phyloP scores from a whole-genome alignment of 2,113 vertebrate genomes.

The Acrocephalus arundinaceus region DNA sequence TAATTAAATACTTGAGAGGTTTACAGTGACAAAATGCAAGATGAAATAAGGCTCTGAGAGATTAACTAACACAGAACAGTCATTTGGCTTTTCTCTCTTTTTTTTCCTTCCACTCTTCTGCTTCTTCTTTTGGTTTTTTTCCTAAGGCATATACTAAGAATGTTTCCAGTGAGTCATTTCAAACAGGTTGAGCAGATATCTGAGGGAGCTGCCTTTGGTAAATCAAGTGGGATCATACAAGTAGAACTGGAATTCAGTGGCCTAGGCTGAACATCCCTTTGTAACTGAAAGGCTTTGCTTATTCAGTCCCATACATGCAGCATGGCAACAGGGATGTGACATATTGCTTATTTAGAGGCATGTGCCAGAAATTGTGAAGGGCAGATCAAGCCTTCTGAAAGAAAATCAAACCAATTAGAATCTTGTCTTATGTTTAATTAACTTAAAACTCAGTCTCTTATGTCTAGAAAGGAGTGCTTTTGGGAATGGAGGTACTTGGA shows the following conservation, averaged over 20 bases:
- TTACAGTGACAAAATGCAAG: not conserved
- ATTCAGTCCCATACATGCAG: not conserved
- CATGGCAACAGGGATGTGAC: not conserved
- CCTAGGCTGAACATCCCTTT: not conserved
- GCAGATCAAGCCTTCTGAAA: not conserved
- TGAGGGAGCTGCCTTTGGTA: not conserved
- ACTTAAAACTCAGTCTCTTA: not conserved
- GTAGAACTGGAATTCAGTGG: not conserved
- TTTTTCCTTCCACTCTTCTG: not conserved
- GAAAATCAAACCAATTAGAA: slow-evolving; percentile 2
- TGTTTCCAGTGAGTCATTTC: not conserved
- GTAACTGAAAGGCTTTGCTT: not conserved
- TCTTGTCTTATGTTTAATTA: not conserved
- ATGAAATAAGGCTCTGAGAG: not conserved
- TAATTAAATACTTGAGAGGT: not conserved
- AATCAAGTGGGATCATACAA: not conserved
- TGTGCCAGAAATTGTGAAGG: not conserved
- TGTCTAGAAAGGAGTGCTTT: not conserved
- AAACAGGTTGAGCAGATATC: not conserved
- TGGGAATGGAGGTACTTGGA: not conserved
- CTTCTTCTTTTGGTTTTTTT: not conserved
- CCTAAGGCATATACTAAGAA: not conserved
- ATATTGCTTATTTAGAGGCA: not conserved
- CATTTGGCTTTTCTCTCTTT: not conserved
- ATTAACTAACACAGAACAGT: not conserved